Conservation (phyloP, 2,888 invertebrate genomes). For the Glyphotaelius pellucidus region DNA sequence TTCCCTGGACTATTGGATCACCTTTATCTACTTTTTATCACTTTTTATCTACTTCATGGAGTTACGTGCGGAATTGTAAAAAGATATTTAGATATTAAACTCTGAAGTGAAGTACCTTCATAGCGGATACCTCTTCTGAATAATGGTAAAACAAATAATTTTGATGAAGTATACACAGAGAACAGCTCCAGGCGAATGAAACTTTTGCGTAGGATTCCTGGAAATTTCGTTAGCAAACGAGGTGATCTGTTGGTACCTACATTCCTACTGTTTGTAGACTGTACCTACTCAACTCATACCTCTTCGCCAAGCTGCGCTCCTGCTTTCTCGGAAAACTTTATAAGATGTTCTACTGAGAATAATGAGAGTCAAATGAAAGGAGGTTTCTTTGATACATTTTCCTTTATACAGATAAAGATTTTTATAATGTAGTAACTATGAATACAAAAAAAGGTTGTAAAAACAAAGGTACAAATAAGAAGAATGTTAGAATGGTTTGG, state of each 20-base stretch:
- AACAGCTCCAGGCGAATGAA: slow-evolving; percentile 64
- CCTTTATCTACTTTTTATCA: too few species aligned
- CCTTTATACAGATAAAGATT: not conserved
- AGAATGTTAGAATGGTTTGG: not conserved
- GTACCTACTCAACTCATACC: not conserved
- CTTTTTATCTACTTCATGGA: not conserved
- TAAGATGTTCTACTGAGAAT: slow-evolving; percentile 9
- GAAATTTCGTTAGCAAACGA: slow-evolving; percentile 36
- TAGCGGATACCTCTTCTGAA: not conserved
- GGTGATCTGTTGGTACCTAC: slow-evolving; percentile 27
- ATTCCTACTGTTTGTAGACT: slow-evolving; percentile 24
- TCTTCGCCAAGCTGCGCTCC: slow-evolving; percentile 36
- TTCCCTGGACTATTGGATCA: too few species aligned
- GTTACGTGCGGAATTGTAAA: not conserved
- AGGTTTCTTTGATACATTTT: not conserved
- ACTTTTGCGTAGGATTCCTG: slow-evolving; percentile 59
- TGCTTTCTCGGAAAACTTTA: slow-evolving; percentile 4
- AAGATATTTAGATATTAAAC: not conserved
- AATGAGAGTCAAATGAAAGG: not conserved
- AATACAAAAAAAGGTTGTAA: not conserved
- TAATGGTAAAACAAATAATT: slow-evolving; percentile 62
- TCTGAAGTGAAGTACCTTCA: not conserved
- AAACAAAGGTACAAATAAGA: too few species aligned
- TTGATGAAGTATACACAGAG: slow-evolving; percentile 61
- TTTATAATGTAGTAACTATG: not conserved